A percentile compares a stretch with the other conserved stretches of the same genome.
phyloP scores from a whole-genome alignment of 2,888 invertebrate genomes.

The Muscina levida region DNA sequence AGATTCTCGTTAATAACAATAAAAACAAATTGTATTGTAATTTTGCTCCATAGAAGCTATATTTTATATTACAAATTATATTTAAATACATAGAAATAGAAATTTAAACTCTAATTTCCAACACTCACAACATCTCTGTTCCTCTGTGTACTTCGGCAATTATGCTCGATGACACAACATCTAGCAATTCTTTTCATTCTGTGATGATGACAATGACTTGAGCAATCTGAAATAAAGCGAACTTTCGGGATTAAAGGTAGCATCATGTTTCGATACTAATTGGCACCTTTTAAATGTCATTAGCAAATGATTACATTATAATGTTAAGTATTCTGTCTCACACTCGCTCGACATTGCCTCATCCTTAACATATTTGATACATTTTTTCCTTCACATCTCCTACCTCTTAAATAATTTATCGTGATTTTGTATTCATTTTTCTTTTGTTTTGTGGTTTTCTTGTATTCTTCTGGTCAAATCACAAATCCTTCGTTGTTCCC shows the following conservation, averaged over 20 bases:
- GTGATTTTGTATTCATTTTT: conserved; percentile 14
- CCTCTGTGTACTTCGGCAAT: too few species aligned
- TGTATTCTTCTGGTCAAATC: conserved; percentile 14
- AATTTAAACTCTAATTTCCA: too few species aligned
- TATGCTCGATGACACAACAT: too few species aligned
- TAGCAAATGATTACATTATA: conserved; percentile 47
- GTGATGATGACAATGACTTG: conserved; percentile 33
- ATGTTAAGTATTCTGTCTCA: background rate
- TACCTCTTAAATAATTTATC: conserved; percentile 8
- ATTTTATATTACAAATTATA: too few species aligned
- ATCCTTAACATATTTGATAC: conserved; percentile 2
- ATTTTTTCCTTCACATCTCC: background rate
- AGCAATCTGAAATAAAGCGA: conserved; percentile 1
- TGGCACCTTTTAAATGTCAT: conserved; percentile 69
- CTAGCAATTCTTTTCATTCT: background rate
- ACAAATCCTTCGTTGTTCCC: conserved; percentile 9
- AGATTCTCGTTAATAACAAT: too few species aligned
- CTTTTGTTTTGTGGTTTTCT: background rate
- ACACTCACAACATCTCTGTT: too few species aligned
- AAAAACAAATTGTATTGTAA: too few species aligned
- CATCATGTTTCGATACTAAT: conserved; percentile 61
- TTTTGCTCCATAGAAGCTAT: too few species aligned
- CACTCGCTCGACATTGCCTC: background rate
- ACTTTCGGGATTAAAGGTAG: conserved; percentile 39
- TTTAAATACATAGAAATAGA: too few species aligned